Evolutionary conservation across 92 coral and sea anemone genomes (phyloP), one percentile per base, ranked within the genome.

Genomic region (Phenganax marumi): DNA sequence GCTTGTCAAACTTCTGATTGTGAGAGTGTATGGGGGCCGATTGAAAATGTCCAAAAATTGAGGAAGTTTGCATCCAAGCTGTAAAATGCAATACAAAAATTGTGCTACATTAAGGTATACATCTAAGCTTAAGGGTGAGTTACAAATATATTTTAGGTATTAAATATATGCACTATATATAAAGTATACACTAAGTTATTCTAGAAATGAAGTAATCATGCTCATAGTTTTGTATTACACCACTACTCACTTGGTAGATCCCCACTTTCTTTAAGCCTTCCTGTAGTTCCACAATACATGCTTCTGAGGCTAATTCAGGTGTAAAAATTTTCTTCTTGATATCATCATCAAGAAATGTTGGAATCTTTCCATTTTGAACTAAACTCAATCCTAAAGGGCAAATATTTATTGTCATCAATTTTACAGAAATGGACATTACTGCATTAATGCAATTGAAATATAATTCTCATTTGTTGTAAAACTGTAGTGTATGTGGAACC

Each of bases 231-330:
- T 33, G 43, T 33, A 33, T 33, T 54, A 25, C 17, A 76, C 13
- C 22, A 54, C 49, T 10, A 75, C 62, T 60, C 50, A 84, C 87
- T 68, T 86, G 89, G 76, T 71, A 86, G 24, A 86, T 66, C 25
- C 85, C 89, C 51, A 86, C 62, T 78, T 80, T 72, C 50, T 62
- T 76, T 48, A 80, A 66, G 39, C 89, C 89, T 70, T 81, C 81
- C 46, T 76, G 50, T 33, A 85, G 83, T 64, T 85, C 52, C 22
- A 43, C 43, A 24, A 79, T 47, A 62, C 83, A 79, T 68, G 60
- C 25, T 50, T 22, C 23, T 22, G 83, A 71, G 18, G 23, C 56
- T 58, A 71, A 23, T 25, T 50, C 70, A 78, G 17, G 62, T 33
- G 3, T 33, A 60, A 78, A 78, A 23, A 78, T 58, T 53, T 78